Evolutionary conservation across 2,113 vertebrate genomes (phyloP), one percentile per base, ranked within the genome.

Genomic region (Nettapus auritus): DNA sequence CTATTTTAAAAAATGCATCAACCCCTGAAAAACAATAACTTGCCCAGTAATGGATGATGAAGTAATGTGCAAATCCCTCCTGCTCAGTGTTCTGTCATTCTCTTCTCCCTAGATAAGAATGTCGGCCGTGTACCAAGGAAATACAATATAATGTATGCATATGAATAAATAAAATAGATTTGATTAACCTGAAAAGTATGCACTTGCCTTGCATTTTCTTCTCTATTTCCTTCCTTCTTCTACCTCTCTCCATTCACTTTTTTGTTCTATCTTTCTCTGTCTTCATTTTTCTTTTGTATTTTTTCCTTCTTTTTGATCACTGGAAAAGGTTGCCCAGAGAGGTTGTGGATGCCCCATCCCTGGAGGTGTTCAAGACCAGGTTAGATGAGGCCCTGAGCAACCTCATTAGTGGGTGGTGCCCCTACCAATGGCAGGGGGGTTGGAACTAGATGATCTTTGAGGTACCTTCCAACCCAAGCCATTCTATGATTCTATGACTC

Each of bases 1-100:
- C 10, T 29, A 53, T 62, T 93, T 91, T 94, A 77, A 96, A 95
- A 96, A 94, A 89, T 94, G 67, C 57, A 94, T 95, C 77, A 91
- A 73, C 19, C 8, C 82, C 62, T 93, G 67, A 73, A 62, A 90
- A 86, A 50, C 11, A 82, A 2, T 69, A 79, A 69, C 55, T 46
- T 70, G 40, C 34, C 50, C 52, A 68, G 50, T 62, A 93, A 83
- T 74, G 55, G 71, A 67, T 80, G 67, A 88, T 52, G 44, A 33
- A 91, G 33, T n/a, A 90, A 90, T 55, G n/a, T 50, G 50, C 25
- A 75, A 90, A 88, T 88, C 63, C 59, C 79, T 88, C 19, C 4
- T 69, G 82, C 31, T 59, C 11, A 20, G 23, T 46, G 62, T 26
- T 80, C 50, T 87, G 28, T n/a, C 63, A 28, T 36, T 82, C 63